phyloP scores from a whole-genome alignment of 2,797 vertebrate genomes.

The Petrocephalus sullivani region DNA sequence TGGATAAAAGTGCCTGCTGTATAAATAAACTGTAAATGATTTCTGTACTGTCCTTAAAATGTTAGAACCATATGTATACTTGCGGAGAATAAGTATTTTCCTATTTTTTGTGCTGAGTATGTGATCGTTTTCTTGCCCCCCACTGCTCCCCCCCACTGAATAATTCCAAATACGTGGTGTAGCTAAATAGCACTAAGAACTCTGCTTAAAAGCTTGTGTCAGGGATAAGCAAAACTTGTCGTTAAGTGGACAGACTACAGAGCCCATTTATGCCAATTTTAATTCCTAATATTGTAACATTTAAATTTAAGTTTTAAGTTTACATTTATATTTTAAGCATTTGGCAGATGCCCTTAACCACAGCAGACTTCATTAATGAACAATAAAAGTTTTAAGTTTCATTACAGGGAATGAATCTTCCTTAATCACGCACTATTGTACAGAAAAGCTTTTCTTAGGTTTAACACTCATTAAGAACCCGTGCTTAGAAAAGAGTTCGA shows the following conservation, averaged over 20 bases:
- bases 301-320: no score
- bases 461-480: not conserved
- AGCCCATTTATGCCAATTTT: not conserved
- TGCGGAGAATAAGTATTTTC: not conserved
- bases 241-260: not conserved
- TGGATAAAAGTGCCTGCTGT: not conserved
- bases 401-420: not conserved
- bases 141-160: not conserved
- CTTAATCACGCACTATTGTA: not conserved
- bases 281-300: not conserved
- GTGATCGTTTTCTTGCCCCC: not conserved
- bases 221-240: not conserved
- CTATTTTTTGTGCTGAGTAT: not conserved
- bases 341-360: no score
- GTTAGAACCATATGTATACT: not conserved
- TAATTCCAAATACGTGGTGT: not conserved
- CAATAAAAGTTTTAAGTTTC: not conserved
- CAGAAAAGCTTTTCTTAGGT: not conserved
- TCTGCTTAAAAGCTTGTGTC: not conserved
- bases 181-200: not conserved
- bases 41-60: not conserved
- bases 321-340: no score
- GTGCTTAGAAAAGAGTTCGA: not conserved
- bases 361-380: no score
- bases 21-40: not conserved